Evolutionary conservation across 2,888 invertebrate species (phyloP).

Genomic region (Rosalia funebris): DNA sequence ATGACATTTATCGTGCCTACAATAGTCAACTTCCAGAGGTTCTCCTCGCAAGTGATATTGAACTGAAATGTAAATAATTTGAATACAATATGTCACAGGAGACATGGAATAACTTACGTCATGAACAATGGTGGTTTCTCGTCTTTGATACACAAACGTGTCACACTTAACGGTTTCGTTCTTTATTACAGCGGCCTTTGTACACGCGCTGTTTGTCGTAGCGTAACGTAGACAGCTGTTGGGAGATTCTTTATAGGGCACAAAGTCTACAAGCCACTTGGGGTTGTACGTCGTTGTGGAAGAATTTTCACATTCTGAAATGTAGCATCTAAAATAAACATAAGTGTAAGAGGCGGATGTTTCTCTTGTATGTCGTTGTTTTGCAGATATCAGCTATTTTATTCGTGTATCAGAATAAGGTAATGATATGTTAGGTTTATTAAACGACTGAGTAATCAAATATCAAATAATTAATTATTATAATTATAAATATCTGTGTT

Average conservation of each 20-base stretch:
- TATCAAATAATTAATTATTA: too few species aligned
- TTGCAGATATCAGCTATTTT: too few species aligned
- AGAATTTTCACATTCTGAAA: slow-evolving; percentile 66
- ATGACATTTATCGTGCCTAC: slow-evolving; percentile 78
- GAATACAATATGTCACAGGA: background rate
- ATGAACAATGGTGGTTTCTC: slow-evolving; percentile 56
- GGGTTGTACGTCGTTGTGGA: slow-evolving; percentile 57
- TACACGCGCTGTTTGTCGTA: slow-evolving; percentile 35
- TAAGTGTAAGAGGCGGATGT: background rate
- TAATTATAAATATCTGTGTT: too few species aligned
- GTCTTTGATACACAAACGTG: slow-evolving; percentile 54
- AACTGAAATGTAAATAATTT: too few species aligned
- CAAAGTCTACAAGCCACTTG: slow-evolving; percentile 64
- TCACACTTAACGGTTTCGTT: slow-evolving; percentile 48
- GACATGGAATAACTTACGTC: slow-evolving; percentile 56
- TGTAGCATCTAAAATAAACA: slow-evolving; percentile 63
- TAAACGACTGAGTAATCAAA: too few species aligned
- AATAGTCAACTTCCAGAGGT: slow-evolving; percentile 74
- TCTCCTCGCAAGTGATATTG: slow-evolving; percentile 69
- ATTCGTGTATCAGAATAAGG: too few species aligned
- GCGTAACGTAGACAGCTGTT: slow-evolving; percentile 49
- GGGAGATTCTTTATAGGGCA: slow-evolving; percentile 58
- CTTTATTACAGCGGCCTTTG: slow-evolving; percentile 47
- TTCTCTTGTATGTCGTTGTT: too few species aligned
- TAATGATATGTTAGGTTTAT: too few species aligned